Evolutionary conservation across 1,140 invertebrate genomes (phyloP).

Genomic region (Calliphora vicina): DNA sequence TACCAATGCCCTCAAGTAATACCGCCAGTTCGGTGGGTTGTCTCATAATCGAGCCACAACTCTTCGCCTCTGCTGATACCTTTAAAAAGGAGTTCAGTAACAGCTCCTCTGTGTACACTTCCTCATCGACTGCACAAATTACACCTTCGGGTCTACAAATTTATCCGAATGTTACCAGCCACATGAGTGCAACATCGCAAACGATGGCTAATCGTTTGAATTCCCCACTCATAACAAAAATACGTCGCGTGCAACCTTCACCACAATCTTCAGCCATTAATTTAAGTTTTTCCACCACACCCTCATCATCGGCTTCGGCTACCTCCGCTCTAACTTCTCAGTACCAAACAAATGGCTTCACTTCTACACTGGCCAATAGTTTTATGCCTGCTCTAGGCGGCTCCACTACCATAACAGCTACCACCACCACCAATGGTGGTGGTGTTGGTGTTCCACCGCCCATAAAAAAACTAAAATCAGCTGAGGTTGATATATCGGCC

Average conservation of each 20-base stretch:
- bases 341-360: not conserved
- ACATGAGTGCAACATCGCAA: slow-evolving; percentile 44
- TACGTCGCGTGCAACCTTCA: slow-evolving; percentile 56
- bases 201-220: slow-evolving; percentile 40
- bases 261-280: slow-evolving; percentile 58
- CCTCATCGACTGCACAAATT: slow-evolving; percentile 36
- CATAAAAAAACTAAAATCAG: slow-evolving; percentile 51
- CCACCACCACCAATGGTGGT: not conserved
- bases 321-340: not conserved
- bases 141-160: slow-evolving; percentile 45
- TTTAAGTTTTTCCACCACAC: slow-evolving; percentile 49
- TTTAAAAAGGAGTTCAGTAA: slow-evolving; percentile 57
- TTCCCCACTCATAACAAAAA: slow-evolving; percentile 50
- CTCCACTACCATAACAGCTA: slow-evolving; percentile 7
- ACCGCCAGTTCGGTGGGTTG: slow-evolving; percentile 52
- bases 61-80: slow-evolving; percentile 57
- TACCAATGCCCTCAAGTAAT: slow-evolving; percentile 40
- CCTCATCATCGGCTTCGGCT: not conserved
- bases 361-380: not conserved
- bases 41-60: slow-evolving; percentile 60
- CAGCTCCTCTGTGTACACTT: slow-evolving; percentile 35
- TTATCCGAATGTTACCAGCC: slow-evolving; percentile 49
- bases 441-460: slow-evolving; percentile 44
- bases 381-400: not conserved
- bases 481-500: slow-evolving; percentile 55